phyloP scores from a whole-genome alignment of 2,797 vertebrate genomes.

The Melanotaenia maccullochi region DNA sequence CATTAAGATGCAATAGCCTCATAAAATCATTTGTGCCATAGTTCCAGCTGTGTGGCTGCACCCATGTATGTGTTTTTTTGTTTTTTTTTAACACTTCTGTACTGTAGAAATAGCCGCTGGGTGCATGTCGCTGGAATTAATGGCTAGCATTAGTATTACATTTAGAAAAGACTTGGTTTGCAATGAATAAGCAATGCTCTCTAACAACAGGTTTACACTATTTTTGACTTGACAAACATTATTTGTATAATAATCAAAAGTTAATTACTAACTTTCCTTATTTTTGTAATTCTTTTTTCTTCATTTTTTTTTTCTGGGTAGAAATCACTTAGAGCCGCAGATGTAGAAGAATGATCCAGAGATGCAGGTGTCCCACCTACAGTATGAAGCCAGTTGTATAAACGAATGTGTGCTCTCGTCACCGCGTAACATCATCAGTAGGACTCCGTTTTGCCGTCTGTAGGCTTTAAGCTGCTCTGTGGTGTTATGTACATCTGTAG shows the following conservation, averaged over 20 bases:
- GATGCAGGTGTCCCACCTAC: conserved; percentile 50
- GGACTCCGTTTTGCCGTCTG: conserved; percentile 81
- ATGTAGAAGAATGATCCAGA: conserved; percentile 58
- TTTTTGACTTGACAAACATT: conserved; percentile 63
- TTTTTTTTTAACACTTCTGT: conserved; percentile 20
- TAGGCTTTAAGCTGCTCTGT: conserved; percentile 85
- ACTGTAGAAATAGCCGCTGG: conserved; percentile 47
- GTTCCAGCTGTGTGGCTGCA: conserved; percentile 31
- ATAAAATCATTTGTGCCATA: conserved; percentile 28
- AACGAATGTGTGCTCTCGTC: conserved; percentile 58
- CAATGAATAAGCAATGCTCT: conserved; percentile 54
- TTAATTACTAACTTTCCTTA: conserved; percentile 71
- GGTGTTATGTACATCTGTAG: conserved; percentile 92
- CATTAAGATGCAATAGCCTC: conserved; percentile 43
- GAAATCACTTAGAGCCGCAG: conserved; percentile 52
- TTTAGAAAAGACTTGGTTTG: conserved; percentile 48
- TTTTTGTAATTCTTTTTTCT: conserved; percentile 68
- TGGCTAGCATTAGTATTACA: conserved; percentile 34
- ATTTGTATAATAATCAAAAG: conserved; percentile 67
- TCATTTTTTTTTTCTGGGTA: conserved; percentile 52
- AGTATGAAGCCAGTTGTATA: conserved; percentile 56
- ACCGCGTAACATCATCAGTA: conserved; percentile 62
- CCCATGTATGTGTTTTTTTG: conserved; percentile 14
- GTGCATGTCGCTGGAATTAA: conserved; percentile 49
- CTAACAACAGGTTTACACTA: conserved; percentile 69